A percentile compares a stretch with the other conserved stretches of the same genome.
Conservation (phyloP, 2,113 vertebrate species). For the Salvator merianae region DNA sequence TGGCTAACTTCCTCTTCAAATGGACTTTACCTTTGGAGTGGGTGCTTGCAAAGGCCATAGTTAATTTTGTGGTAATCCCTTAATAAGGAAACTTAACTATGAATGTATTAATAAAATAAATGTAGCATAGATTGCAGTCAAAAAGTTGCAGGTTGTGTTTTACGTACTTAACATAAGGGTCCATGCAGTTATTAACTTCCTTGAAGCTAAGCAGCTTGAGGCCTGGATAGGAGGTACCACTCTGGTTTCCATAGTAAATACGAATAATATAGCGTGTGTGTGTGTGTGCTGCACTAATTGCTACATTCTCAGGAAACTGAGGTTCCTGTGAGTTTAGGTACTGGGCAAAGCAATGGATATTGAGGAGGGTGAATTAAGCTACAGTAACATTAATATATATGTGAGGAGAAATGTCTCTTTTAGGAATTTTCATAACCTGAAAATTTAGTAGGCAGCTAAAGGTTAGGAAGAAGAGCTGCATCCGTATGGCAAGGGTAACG, state of each 20-base stretch:
- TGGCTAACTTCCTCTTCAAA: conserved; percentile 7
- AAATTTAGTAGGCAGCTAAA: not conserved
- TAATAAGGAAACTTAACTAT: not conserved
- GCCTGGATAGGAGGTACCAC: too few species aligned
- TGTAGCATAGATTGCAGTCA: not conserved
- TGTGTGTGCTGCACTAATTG: not conserved
- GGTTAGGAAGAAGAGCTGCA: too few species aligned
- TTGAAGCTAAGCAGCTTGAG: too few species aligned
- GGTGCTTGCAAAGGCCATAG: not conserved
- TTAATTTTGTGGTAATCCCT: not conserved
- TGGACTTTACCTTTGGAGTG: not conserved
- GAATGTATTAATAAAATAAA: not conserved
- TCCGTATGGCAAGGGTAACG: too few species aligned
- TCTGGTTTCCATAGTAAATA: too few species aligned
- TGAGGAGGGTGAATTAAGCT: not conserved
- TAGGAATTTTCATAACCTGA: not conserved
- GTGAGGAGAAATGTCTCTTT: not conserved
- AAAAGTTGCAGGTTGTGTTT: not conserved
- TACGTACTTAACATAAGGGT: not conserved
- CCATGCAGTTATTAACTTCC: too few species aligned
- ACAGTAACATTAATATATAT: not conserved
- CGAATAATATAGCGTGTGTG: too few species aligned
- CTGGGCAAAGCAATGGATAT: not conserved
- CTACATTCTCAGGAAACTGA: not conserved
- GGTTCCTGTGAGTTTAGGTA: not conserved